Conservation (phyloP, 2,888 invertebrate species). For the Morpho helenor region DNA sequence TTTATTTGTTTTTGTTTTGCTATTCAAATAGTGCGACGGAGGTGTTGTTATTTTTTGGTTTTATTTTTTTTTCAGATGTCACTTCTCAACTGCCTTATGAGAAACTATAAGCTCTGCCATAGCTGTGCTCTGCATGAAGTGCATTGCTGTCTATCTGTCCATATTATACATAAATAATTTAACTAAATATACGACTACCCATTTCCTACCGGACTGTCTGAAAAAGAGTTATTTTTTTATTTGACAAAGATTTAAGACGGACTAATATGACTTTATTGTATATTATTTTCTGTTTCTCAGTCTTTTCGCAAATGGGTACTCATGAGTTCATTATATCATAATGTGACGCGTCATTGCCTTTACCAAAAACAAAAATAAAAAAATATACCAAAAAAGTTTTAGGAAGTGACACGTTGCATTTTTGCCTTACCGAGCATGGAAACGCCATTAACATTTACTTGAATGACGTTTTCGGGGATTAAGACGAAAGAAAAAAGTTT, state of each 20-base stretch:
- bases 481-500: constrained; percentile 2
- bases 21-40: constrained; percentile 1
- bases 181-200: constrained; percentile 14
- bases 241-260: background rate
- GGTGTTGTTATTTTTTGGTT: constrained; percentile 48
- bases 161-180: constrained; percentile 42
- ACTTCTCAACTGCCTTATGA: constrained; percentile 94
- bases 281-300: background rate
- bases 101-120: constrained; percentile 88
- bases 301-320: constrained; percentile 6
- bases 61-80: constrained; percentile 89
- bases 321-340: constrained; percentile 18
- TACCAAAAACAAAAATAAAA: constrained; percentile 7
- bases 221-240: background rate
- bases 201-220: constrained; percentile 9
- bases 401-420: constrained; percentile 22
- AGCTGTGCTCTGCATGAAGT: constrained; percentile 73
- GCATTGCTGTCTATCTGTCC: constrained; percentile 63
- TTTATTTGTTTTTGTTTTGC: background rate
- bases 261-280: too few relatives aligned
- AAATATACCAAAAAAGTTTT: constrained; percentile 8
- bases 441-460: constrained; percentile 46
- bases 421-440: constrained; percentile 40
- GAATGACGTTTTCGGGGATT: constrained; percentile 12
- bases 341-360: constrained; percentile 24